Base-by-base conservation (phyloP, 2,797 vertebrate species). In the Emys orbicularis region DNA sequence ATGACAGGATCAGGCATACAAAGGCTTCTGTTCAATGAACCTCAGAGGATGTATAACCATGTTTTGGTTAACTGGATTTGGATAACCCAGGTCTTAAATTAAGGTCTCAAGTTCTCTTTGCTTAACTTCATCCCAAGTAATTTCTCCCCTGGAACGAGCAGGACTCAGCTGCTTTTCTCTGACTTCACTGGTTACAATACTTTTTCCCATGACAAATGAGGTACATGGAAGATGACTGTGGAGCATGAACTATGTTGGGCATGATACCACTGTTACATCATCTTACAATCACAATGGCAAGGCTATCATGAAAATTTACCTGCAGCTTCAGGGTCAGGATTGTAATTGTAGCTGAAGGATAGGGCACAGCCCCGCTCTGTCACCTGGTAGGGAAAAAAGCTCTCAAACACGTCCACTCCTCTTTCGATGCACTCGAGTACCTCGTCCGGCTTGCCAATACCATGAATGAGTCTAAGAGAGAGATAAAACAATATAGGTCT, bases 341-440 rank as follows among this genome's bases (percentile, higher is more conserved):
- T 96, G 95, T 98, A 98, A 97, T 98, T 92, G 3, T 98, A 99
- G 97, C 88, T 96, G 97, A 99, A 99, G 95, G 98, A 98, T 77
- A 99, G 98, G 89, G 99, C 99, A 50, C 99, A 99, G 92, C 99
- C 99, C 93, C 99, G 97, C 95, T 99, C 99, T 0, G 99, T 99
- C 98, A 98, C 99, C 98, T 99, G 98, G 97, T 99, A 99, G 21
- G 99, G 99, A 93, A 99, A 99, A 97, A 99, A 99, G 87, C 99
- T 98, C 98, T 99, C 99, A 95, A 99, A 99, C 91, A 99, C 98
- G 96, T 99, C 99, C 95, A 99, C 98, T 19, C 99, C 99, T 8
- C 98, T 99, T 96, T 99, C 99, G 89, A 99, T 97, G 84, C 98
- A 99, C 12, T 98, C 99, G 8, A 99, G 96, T 72, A 99, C 99